Evolutionary conservation across 2,113 vertebrate genomes (phyloP).

Genomic region (Nothobranchius kuhntae): DNA sequence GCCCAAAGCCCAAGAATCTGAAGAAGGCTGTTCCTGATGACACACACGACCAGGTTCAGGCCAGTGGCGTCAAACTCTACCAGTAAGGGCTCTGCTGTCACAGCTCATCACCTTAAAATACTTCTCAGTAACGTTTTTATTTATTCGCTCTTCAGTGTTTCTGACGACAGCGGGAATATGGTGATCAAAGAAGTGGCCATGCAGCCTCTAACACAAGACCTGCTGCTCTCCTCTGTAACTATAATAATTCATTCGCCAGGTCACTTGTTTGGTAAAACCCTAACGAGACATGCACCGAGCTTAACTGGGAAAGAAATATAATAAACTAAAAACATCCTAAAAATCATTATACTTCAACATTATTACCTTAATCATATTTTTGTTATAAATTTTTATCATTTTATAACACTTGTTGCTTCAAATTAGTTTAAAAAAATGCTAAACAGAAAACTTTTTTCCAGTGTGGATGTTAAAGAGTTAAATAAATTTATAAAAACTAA

Average conservation of each 20-base stretch:
- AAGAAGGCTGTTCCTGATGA: slow-evolving; percentile 74
- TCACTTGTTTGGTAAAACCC: too few relatives aligned
- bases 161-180: slow-evolving; percentile 81
- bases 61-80: slow-evolving; percentile 82
- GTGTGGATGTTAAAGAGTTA: too few relatives aligned
- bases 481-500: too few relatives aligned
- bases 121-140: background rate
- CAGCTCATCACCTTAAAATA: background rate
- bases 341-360: too few relatives aligned
- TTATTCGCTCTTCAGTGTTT: slow-evolving; percentile 77
- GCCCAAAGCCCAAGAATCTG: slow-evolving; percentile 75
- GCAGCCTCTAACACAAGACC: slow-evolving; percentile 86
- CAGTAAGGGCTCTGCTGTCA: slow-evolving; percentile 68
- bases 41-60: slow-evolving; percentile 71
- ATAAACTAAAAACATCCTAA: too few relatives aligned
- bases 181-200: slow-evolving; percentile 89
- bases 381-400: too few relatives aligned
- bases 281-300: too few relatives aligned
- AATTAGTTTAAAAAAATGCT: too few relatives aligned
- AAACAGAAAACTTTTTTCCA: too few relatives aligned
- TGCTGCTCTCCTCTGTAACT: slow-evolving; percentile 85
- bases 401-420: too few relatives aligned
- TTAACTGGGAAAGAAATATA: too few relatives aligned
- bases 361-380: too few relatives aligned
- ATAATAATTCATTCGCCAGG: background rate